Conservation (phyloP, 1,140 invertebrate species). For the Wiebesia pumilae region DNA sequence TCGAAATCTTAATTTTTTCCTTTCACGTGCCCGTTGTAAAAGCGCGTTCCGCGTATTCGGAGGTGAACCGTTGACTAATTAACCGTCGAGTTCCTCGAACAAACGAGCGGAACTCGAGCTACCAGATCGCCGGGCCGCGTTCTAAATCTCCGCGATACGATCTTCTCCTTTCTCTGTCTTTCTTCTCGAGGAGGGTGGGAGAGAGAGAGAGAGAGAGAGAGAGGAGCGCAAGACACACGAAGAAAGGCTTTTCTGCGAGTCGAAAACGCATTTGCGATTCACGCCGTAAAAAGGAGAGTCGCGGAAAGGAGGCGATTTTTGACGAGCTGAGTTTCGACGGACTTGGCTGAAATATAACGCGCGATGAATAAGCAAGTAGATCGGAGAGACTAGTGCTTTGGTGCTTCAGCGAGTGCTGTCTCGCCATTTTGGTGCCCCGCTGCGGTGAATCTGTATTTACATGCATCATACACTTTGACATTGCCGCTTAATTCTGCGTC, state of each 20-base stretch:
- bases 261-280: not conserved
- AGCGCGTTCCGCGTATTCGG: not conserved
- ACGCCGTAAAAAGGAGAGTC: not conserved
- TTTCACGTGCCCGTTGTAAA: too few relatives aligned
- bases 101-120: slow-evolving; percentile 59
- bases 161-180: slow-evolving; percentile 39
- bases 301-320: slow-evolving; percentile 32
- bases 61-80: slow-evolving; percentile 54
- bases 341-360: slow-evolving; percentile 39
- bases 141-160: slow-evolving; percentile 61
- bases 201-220: not conserved
- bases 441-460: slow-evolving; percentile 44
- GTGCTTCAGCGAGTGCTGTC: not conserved
- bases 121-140: slow-evolving; percentile 58
- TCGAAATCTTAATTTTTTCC: not conserved
- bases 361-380: slow-evolving; percentile 48
- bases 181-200: not conserved
- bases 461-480: slow-evolving; percentile 44
- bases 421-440: slow-evolving; percentile 35
- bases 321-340: slow-evolving; percentile 50
- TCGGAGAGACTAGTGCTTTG: not conserved
- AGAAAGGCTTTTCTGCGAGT: slow-evolving; percentile 28
- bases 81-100: slow-evolving; percentile 58
- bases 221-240: not conserved
- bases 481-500: slow-evolving; percentile 29